phyloP scores from a whole-genome alignment of 2,113 vertebrate species.

The Tragelaphus scriptus region DNA sequence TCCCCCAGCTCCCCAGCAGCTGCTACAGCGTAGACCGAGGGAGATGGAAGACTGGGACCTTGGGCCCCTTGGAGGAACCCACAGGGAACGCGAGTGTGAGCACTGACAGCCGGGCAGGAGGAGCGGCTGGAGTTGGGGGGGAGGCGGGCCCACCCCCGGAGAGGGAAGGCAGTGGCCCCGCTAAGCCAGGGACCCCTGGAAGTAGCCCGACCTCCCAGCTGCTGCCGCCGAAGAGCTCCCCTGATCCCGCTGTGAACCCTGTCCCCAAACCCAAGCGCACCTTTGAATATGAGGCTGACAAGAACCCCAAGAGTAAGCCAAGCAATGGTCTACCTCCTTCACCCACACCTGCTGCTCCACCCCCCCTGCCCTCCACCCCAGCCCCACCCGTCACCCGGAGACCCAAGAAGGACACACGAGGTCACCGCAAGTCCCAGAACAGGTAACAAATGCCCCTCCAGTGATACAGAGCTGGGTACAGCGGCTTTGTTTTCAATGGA shows the following conservation, averaged over 20 bases:
- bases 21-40: constrained; percentile 92
- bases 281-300: constrained; percentile 98
- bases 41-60: constrained; percentile 86
- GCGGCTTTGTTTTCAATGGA: neutral
- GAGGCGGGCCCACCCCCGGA: constrained; percentile 83
- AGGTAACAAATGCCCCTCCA: constrained; percentile 83
- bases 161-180: constrained; percentile 84
- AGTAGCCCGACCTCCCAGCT: constrained; percentile 81
- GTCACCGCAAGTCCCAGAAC: constrained; percentile 86
- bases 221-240: constrained; percentile 76
- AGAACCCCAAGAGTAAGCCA: constrained; percentile 85
- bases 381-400: constrained; percentile 87
- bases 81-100: constrained; percentile 78
- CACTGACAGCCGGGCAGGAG: constrained; percentile 83
- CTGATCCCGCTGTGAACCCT: constrained; percentile 88
- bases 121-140: constrained; percentile 79
- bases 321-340: constrained; percentile 93
- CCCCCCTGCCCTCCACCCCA: constrained; percentile 91
- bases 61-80: constrained; percentile 81
- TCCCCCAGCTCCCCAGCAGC: constrained; percentile 94
- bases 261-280: constrained; percentile 98
- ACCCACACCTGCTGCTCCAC: constrained; percentile 85
- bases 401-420: constrained; percentile 83
- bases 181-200: constrained; percentile 80
- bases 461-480: neutral